Conservation (phyloP, 2,888 invertebrate genomes). For the Sinodicranocentrus sp. region DNA sequence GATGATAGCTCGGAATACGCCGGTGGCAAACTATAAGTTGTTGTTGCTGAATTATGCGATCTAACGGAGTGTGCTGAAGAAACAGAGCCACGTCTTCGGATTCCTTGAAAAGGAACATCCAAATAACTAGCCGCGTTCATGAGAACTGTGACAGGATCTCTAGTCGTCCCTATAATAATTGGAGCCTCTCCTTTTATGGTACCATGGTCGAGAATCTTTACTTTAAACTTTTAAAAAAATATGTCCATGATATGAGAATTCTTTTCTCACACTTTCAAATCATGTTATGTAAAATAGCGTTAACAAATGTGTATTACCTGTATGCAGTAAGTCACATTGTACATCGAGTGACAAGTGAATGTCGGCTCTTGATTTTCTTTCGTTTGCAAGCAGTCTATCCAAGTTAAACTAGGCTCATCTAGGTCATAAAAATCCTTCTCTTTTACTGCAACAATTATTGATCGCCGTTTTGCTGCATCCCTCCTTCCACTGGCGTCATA, state of each 20-base stretch:
- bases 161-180: conserved; percentile 44
- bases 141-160: conserved; percentile 34
- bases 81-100: conserved; percentile 44
- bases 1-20: conserved; percentile 59
- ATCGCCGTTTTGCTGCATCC: conserved; percentile 37
- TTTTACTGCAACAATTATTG: conserved; percentile 5
- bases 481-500: conserved; percentile 52
- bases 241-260: background rate
- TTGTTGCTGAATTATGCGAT: conserved; percentile 49
- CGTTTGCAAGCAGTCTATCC: conserved; percentile 39
- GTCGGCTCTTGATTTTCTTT: conserved; percentile 41
- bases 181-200: conserved; percentile 53
- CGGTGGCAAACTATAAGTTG: conserved; percentile 58
- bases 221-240: conserved; percentile 44
- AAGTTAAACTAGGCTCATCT: conserved; percentile 41
- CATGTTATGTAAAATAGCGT: too few species aligned
- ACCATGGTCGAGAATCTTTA: conserved; percentile 55
- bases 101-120: conserved; percentile 42
- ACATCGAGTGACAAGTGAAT: conserved; percentile 38
- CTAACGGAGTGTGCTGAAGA: conserved; percentile 46
- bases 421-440: conserved; percentile 50
- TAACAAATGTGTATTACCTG: conserved; percentile 33
- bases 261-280: background rate
- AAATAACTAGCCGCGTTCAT: conserved; percentile 36
- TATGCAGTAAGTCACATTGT: conserved; percentile 45